Evolutionary conservation across 1,140 invertebrate species (phyloP).

Genomic region (Rhopalosiphum padi): DNA sequence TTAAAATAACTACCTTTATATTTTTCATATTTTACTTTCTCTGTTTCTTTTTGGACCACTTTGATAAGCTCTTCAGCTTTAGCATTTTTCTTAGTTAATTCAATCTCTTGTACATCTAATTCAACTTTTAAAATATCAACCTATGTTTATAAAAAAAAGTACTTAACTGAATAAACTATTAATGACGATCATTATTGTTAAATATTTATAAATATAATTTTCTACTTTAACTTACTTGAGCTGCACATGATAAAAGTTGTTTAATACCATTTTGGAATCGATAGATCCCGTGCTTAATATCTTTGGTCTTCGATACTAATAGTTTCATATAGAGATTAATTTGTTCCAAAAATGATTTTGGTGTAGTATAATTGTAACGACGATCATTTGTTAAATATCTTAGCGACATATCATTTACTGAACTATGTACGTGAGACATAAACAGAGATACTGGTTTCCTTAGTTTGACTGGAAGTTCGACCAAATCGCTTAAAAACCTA

Average conservation of each 20-base stretch:
- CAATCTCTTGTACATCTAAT: constrained; percentile 87
- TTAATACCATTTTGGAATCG: constrained; percentile 87
- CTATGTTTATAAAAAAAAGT: constrained; percentile 63
- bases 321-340: constrained; percentile 87
- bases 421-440: constrained; percentile 89
- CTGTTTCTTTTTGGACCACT: constrained; percentile 88
- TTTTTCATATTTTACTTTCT: constrained; percentile 88
- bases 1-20: constrained; percentile 68
- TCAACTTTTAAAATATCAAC: constrained; percentile 77
- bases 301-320: constrained; percentile 77
- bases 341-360: constrained; percentile 94
- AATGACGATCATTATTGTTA: constrained; percentile 60
- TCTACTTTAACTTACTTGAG: constrained; percentile 70
- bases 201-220: background rate
- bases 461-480: constrained; percentile 72
- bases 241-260: constrained; percentile 82
- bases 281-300: constrained; percentile 79
- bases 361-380: constrained; percentile 95
- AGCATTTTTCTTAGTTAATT: constrained; percentile 86
- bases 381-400: constrained; percentile 84
- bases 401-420: constrained; percentile 86
- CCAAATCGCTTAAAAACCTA: constrained; percentile 80
- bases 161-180: background rate
- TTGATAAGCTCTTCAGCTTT: constrained; percentile 89
- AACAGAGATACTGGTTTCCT: constrained; percentile 78